Percentiles rank a stretch among this genome's conserved stretches.
These are phyloP conservation scores for Sorex araneus DNA, from an alignment of 2,113 vertebrate genomes.

Conservation along the genomic window DNA sequence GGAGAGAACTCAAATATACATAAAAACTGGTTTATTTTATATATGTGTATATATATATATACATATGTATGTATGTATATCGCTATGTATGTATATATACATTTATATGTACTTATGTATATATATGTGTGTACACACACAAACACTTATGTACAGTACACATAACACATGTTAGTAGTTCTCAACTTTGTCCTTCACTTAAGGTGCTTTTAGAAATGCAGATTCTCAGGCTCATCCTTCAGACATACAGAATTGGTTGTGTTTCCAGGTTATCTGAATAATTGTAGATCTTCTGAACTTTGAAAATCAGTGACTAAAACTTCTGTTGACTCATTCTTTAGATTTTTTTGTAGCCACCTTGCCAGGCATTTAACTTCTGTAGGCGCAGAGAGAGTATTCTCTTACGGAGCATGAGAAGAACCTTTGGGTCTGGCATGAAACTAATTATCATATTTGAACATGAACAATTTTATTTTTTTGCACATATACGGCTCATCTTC, in stretches of 20 bases:
- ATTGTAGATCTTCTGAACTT: background rate
- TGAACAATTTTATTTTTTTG: no score
- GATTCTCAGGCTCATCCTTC: background rate
- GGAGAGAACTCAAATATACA: no score
- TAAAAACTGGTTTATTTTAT: no score
- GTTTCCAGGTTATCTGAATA: background rate
- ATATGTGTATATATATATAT: no score
- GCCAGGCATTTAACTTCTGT: background rate
- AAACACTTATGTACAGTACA: no score
- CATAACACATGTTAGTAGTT: background rate
- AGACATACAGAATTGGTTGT: background rate
- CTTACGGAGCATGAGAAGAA: background rate
- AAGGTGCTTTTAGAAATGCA: background rate
- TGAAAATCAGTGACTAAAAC: constrained; percentile 22
- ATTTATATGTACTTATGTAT: background rate
- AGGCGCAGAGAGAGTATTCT: background rate
- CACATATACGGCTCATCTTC: no score
- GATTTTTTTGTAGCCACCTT: constrained; percentile 3
- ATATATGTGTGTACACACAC: background rate
- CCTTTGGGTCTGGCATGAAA: no score
- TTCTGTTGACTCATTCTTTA: background rate
- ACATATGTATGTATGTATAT: no score
- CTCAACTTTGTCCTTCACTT: background rate
- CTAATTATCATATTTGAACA: no score
- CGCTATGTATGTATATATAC: no score